These are phyloP conservation scores for Eupristina koningsbergeri DNA, from an alignment of 1,140 invertebrate genomes.

Conservation along the genomic window DNA sequence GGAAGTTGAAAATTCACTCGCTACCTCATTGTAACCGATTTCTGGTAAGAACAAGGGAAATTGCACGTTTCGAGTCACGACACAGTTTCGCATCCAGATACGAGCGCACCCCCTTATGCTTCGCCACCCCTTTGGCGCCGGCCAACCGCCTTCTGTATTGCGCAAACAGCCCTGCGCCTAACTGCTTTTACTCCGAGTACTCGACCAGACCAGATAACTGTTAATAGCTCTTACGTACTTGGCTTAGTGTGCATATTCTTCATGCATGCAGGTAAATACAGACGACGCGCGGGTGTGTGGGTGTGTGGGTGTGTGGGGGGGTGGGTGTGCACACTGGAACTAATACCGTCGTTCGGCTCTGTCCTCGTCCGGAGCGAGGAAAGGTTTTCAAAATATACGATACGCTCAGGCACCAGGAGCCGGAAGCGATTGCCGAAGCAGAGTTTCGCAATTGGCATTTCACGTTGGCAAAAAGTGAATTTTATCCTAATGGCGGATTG, in stretches of 20 bases:
- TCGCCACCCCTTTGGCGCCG: neutral
- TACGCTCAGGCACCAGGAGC: neutral
- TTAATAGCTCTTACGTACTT: slow-evolving; percentile 47
- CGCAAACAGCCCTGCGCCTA: neutral
- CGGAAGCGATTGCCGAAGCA: neutral
- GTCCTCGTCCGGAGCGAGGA: neutral
- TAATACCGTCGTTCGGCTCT: neutral
- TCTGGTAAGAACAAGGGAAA: slow-evolving; percentile 44
- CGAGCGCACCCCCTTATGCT: neutral
- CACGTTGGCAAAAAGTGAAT: neutral
- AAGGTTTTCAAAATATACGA: slow-evolving; percentile 5
- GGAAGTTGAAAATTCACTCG: slow-evolving; percentile 16
- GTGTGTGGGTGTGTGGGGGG: neutral
- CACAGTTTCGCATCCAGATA: slow-evolving; percentile 37
- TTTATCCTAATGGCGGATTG: too few species aligned
- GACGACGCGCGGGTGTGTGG: too few species aligned
- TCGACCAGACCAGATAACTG: slow-evolving; percentile 49
- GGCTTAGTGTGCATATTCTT: neutral
- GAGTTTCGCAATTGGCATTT: neutral
- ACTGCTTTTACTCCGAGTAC: slow-evolving; percentile 26
- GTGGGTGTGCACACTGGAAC: neutral
- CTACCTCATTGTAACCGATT: slow-evolving; percentile 22
- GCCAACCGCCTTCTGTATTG: neutral
- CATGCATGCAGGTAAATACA: neutral
- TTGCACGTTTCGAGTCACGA: slow-evolving; percentile 46